These are phyloP conservation scores for Elaphurus davidianus DNA, from an alignment of 2,113 vertebrate genomes.

Conservation along the genomic window DNA sequence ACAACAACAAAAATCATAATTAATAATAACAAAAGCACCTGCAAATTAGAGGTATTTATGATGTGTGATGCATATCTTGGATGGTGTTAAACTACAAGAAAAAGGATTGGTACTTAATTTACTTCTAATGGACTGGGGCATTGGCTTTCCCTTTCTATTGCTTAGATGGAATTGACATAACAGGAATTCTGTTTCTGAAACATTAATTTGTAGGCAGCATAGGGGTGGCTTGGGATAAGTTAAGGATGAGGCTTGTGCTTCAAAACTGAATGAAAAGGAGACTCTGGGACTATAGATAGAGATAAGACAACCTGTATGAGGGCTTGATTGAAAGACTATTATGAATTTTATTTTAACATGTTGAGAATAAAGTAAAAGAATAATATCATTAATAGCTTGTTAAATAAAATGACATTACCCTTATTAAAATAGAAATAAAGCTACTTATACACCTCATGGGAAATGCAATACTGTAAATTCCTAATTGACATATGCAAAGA, in stretches of 20 bases:
- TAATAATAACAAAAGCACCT: background rate
- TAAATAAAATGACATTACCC: background rate
- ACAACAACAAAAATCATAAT: background rate
- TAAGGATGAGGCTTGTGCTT: background rate
- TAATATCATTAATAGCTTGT: background rate
- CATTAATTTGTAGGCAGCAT: background rate
- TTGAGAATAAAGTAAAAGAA: slow-evolving; percentile 18
- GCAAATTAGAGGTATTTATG: background rate
- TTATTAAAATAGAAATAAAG: slow-evolving; percentile 15
- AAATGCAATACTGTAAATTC: background rate
- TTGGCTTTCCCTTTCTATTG: background rate
- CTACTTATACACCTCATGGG: background rate
- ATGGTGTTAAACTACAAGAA: background rate
- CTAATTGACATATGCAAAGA: background rate
- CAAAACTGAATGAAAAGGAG: background rate
- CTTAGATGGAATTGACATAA: background rate
- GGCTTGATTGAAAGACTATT: background rate
- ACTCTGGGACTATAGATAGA: background rate
- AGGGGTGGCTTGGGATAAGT: background rate
- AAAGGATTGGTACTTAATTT: background rate
- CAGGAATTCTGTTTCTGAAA: background rate
- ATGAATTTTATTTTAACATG: background rate
- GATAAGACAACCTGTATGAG: background rate
- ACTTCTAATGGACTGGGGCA: background rate
- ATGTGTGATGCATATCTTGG: background rate